A percentile compares a stretch with the other conserved stretches of the same genome.
These are phyloP conservation scores for Heterotilapia buettikoferi DNA, from an alignment of 2,113 vertebrate genomes.

Conservation along the genomic window DNA sequence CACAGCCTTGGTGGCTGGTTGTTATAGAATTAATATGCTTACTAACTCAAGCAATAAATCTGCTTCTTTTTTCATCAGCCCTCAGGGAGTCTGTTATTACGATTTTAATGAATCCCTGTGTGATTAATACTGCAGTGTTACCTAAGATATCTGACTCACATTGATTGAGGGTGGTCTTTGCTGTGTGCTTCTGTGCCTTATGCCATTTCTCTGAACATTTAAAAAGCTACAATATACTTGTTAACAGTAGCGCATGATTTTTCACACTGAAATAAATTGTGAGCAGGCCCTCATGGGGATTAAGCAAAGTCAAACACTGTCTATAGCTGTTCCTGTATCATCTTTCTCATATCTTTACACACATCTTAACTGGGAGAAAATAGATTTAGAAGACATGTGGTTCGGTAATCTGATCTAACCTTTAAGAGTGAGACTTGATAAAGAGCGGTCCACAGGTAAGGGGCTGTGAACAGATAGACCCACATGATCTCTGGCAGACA, in stretches of 20 bases:
- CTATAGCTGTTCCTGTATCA: not conserved
- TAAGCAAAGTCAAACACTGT: not conserved
- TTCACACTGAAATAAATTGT: not conserved
- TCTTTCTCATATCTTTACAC: conserved; percentile 33
- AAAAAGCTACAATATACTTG: not conserved
- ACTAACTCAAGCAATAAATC: conserved; percentile 37
- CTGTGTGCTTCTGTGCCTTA: not conserved
- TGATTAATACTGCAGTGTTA: conserved; percentile 8
- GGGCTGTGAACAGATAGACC: conserved; percentile 27
- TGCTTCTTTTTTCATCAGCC: not conserved
- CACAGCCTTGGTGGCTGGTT: conserved; percentile 23
- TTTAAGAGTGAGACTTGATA: conserved; percentile 5
- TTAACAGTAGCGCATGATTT: not conserved
- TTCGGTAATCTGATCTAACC: conserved; percentile 35
- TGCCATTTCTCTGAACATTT: not conserved
- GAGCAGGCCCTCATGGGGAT: not conserved
- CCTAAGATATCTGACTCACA: not conserved
- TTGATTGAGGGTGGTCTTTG: not conserved
- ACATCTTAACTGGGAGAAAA: conserved; percentile 31
- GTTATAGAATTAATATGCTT: conserved; percentile 37
- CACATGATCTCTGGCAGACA: conserved; percentile 32
- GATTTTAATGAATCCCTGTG: conserved; percentile 27
- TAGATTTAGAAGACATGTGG: conserved; percentile 26
- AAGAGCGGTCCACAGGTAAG: conserved; percentile 16
- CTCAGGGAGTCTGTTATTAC: conserved; percentile 16